phyloP scores from a whole-genome alignment of 2,888 invertebrate genomes.

The Pollenia griseotomentosa region DNA sequence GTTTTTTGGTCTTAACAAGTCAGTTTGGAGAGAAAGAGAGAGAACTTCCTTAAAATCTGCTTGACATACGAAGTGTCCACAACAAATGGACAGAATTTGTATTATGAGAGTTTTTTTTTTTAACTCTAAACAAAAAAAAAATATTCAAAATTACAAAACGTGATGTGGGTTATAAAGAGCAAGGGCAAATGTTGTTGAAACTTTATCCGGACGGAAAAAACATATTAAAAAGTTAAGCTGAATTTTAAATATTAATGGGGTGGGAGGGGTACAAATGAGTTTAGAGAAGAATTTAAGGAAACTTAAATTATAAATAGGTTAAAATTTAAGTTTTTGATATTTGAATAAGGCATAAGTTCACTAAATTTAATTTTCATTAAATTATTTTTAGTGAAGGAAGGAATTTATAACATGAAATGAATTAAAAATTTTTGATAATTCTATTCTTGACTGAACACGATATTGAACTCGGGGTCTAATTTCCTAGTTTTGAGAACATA shows the following conservation, averaged over 20 bases:
- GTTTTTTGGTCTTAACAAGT: background rate
- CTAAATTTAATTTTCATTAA: too few species aligned
- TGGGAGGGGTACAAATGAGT: too few species aligned
- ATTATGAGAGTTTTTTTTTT: background rate
- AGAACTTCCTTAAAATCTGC: background rate
- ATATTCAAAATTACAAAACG: conserved; percentile 42
- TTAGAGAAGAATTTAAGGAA: too few species aligned
- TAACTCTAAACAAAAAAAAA: background rate
- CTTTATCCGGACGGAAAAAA: background rate
- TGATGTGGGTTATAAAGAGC: conserved; percentile 17
- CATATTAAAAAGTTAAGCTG: background rate
- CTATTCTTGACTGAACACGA: too few species aligned
- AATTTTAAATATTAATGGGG: background rate
- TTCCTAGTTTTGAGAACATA: too few species aligned
- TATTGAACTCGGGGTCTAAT: too few species aligned
- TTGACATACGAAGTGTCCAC: conserved; percentile 8
- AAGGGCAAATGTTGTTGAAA: conserved; percentile 13
- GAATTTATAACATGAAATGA: too few species aligned
- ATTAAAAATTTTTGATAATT: too few species aligned
- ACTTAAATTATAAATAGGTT: too few species aligned
- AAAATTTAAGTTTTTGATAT: too few species aligned
- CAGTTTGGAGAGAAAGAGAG: background rate
- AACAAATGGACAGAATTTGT: background rate
- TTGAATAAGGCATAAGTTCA: too few species aligned
- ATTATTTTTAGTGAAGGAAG: too few species aligned